Evolutionary conservation across 2,888 invertebrate genomes (phyloP).

Genomic region (Acrobasis repandana): DNA sequence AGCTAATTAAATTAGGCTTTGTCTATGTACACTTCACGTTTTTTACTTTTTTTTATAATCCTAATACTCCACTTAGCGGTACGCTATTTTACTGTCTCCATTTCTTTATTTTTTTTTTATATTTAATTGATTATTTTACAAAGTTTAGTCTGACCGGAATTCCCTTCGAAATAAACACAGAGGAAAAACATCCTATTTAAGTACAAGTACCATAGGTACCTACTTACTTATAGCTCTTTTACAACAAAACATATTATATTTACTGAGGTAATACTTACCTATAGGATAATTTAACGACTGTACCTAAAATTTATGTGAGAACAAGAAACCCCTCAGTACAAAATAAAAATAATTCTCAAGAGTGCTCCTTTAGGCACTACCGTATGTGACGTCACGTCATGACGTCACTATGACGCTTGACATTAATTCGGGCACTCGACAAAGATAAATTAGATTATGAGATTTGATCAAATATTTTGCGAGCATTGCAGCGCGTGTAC

Average conservation of each 20-base stretch:
- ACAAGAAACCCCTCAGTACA: background rate
- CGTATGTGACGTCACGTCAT: background rate
- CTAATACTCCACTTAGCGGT: too few relatives aligned
- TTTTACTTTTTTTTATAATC: too few relatives aligned
- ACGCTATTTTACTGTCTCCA: too few relatives aligned
- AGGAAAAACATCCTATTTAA: too few relatives aligned
- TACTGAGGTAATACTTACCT: too few relatives aligned
- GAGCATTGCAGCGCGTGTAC: background rate
- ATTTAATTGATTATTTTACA: too few relatives aligned
- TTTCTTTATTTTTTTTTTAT: too few relatives aligned
- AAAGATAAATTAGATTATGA: conserved; percentile 9
- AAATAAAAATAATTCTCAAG: background rate
- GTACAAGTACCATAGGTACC: too few relatives aligned
- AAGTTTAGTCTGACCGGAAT: too few relatives aligned
- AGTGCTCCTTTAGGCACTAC: background rate
- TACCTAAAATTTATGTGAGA: background rate
- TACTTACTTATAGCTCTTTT: too few relatives aligned
- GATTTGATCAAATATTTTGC: conserved; percentile 7
- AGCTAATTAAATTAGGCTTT: conserved; percentile 1
- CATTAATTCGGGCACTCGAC: conserved; percentile 9
- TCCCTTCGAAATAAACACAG: too few relatives aligned
- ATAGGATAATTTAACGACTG: background rate
- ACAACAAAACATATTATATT: too few relatives aligned
- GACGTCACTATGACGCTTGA: conserved; percentile 7
- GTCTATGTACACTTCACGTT: background rate